These are phyloP conservation scores for Leptopilina drosophilae DNA, from an alignment of 2,888 invertebrate genomes.

Conservation along the genomic window DNA sequence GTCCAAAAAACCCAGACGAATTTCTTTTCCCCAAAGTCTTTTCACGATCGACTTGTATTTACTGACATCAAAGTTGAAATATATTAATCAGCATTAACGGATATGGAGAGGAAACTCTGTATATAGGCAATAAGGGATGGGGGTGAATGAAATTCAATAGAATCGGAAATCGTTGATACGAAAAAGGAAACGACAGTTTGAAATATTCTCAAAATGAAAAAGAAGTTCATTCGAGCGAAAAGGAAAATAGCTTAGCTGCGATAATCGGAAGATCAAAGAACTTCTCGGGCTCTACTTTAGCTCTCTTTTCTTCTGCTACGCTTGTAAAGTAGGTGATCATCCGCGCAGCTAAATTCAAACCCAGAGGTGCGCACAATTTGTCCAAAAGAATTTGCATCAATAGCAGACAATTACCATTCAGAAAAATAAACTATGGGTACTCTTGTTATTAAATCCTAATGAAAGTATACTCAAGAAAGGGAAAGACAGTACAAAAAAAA, in stretches of 20 bases:
- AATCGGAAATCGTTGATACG: conserved; percentile 35
- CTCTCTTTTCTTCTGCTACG: conserved; percentile 17
- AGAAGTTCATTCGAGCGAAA: conserved; percentile 53
- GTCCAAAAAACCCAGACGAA: too few species aligned
- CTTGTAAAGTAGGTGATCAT: conserved; percentile 26
- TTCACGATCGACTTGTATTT: neutral
- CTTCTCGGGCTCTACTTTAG: conserved; percentile 29
- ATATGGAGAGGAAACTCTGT: neutral
- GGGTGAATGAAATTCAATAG: neutral
- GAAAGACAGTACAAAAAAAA: too few species aligned
- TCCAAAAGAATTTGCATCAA: conserved; percentile 51
- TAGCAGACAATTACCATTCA: conserved; percentile 52
- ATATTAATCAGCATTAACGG: conserved; percentile 18
- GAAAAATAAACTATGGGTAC: conserved; percentile 42
- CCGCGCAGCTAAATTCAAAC: conserved; percentile 23
- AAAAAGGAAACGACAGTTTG: conserved; percentile 29
- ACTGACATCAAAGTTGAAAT: neutral
- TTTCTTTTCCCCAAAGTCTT: too few species aligned
- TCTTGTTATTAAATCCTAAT: too few species aligned
- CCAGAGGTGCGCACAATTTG: conserved; percentile 43
- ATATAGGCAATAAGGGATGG: neutral
- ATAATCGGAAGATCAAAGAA: conserved; percentile 67
- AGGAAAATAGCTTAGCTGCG: conserved; percentile 57
- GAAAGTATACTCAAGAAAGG: too few species aligned
- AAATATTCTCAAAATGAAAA: conserved; percentile 59